Conservation (phyloP, 2,113 vertebrate species). For the Delphinapterus leucas region DNA sequence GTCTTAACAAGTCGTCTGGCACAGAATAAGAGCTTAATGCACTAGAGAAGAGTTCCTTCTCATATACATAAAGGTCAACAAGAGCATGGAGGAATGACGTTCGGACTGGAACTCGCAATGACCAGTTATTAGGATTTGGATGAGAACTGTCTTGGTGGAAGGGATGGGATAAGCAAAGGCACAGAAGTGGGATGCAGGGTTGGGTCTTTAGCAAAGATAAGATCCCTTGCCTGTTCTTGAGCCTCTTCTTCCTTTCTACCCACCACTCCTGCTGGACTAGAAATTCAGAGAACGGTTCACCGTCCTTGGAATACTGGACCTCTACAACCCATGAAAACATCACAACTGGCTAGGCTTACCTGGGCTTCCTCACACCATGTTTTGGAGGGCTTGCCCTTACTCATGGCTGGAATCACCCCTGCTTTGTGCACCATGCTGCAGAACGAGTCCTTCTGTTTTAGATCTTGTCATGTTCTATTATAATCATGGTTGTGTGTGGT, state of each 20-base stretch:
- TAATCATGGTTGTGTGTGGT: background rate
- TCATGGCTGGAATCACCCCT: rapidly evolving
- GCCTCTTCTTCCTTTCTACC: background rate
- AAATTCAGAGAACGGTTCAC: background rate
- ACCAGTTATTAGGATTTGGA: background rate
- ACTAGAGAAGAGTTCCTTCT: background rate
- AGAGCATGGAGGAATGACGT: background rate
- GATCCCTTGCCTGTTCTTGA: background rate
- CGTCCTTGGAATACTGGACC: background rate
- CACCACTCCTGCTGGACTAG: background rate
- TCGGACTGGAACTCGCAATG: background rate
- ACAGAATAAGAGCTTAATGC: background rate
- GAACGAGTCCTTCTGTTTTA: background rate
- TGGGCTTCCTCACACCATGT: background rate
- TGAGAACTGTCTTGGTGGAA: background rate
- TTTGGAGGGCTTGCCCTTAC: background rate
- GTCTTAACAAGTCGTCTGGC: background rate
- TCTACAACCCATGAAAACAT: background rate
- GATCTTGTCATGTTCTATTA: background rate
- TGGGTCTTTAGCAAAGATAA: background rate
- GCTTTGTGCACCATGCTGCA: background rate
- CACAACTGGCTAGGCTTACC: rapidly evolving
- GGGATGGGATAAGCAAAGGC: background rate
- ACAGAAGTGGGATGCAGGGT: too few species aligned
- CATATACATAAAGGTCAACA: background rate